Evolutionary conservation across 2,888 invertebrate species (phyloP), one percentile per base, ranked within the genome.

Genomic region (Ectropis crepuscularia): DNA sequence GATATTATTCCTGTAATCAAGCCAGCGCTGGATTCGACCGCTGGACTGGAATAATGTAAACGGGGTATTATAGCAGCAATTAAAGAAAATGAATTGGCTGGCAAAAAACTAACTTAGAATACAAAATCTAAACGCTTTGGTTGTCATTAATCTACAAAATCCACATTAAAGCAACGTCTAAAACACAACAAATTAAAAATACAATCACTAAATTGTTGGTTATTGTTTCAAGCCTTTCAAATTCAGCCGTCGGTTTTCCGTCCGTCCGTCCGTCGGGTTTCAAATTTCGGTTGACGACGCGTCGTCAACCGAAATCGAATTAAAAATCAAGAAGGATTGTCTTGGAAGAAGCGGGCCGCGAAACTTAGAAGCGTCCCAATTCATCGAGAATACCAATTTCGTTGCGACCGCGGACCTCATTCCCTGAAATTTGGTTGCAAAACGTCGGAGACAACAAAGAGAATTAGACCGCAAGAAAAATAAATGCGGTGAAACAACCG

Each of bases 391-490:
- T 90, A 89, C 89, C 87, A 90, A 91, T 89, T 90, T 87, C 86
- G 88, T 88, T 84, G 86, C 82, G 82, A 83, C 84, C 85, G 81
- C 84, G 87, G 89, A 89, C 88, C 88, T 88, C 89, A 87, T 90
- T 90, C 77, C 83, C 80, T 79, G 78, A 88, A 90, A 91, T 91
- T 91, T 90, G 90, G 89, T 90, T 90, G 89, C 89, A 87, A 88
- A 90, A 89, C 84, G 88, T 83, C 87, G 81, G 87, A 88, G 88
- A 90, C 89, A 89, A 90, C 88, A 89, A 89, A 87, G 88, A 89
- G 88, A 90, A 92, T 90, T 90, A 90, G 89, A 90, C 88, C 89
- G 86, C 86, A 88, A 90, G 89, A 90, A 90, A 90, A 90, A 92
- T 89, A 90, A 90, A 92, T 88, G 89, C 86, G 86, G 79, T 70